Percentiles rank a stretch among this genome's conserved stretches.
These are phyloP conservation scores for Zaprionus inermis DNA, from an alignment of 1,140 invertebrate species.

Conservation along the genomic window DNA sequence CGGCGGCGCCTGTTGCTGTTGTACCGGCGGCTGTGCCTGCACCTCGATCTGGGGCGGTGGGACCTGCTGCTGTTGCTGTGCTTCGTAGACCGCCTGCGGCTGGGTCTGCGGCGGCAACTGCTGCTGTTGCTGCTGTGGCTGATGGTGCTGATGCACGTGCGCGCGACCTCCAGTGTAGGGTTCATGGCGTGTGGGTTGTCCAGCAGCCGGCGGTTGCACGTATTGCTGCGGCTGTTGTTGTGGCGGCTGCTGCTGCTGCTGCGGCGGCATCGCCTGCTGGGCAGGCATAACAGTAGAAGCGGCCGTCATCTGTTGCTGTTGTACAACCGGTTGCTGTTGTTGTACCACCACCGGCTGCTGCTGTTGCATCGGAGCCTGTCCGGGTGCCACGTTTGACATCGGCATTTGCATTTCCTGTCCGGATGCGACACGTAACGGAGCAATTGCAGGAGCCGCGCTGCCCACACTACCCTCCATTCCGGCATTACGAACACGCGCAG, in stretches of 20 bases:
- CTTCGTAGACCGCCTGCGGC: not conserved
- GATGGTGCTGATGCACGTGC: slow-evolving; percentile 55
- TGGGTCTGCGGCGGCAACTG: not conserved
- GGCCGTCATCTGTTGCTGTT: slow-evolving; percentile 39
- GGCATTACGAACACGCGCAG: slow-evolving; percentile 56
- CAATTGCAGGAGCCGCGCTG: slow-evolving; percentile 9
- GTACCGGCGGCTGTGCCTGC: slow-evolving; percentile 12
- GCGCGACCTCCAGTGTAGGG: slow-evolving; percentile 49
- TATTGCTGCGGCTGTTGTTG: slow-evolving; percentile 42
- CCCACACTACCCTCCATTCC: slow-evolving; percentile 46
- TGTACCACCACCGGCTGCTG: slow-evolving; percentile 10
- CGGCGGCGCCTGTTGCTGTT: slow-evolving; percentile 23
- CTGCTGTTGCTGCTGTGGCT: slow-evolving; percentile 20
- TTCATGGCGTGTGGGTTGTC: slow-evolving; percentile 60
- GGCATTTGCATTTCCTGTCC: slow-evolving; percentile 48
- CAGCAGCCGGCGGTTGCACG: slow-evolving; percentile 61
- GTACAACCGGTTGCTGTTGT: slow-evolving; percentile 9
- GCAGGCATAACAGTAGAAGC: slow-evolving; percentile 8
- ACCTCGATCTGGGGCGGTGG: slow-evolving; percentile 22
- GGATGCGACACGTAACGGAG: slow-evolving; percentile 39
- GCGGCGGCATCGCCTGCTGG: slow-evolving; percentile 14
- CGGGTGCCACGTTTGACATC: not conserved
- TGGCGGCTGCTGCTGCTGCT: slow-evolving; percentile 19
- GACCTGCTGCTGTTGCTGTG: slow-evolving; percentile 24
- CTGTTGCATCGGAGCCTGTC: slow-evolving; percentile 20